phyloP scores from a whole-genome alignment of 1,140 invertebrate genomes.

The Harpegnathos saltator region DNA sequence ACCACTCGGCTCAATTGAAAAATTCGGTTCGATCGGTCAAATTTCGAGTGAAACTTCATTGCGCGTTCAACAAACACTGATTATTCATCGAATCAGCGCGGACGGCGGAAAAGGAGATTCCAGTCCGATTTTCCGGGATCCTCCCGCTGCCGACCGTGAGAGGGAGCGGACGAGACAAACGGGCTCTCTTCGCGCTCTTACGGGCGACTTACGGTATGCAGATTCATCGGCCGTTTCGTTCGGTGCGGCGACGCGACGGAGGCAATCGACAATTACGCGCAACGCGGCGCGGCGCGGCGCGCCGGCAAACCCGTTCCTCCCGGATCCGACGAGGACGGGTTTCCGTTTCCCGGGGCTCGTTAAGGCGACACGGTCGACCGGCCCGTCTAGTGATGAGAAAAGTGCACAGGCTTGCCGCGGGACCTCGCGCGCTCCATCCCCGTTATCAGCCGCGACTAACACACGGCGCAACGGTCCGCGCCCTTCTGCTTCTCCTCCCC shows the following conservation, averaged over 20 bases:
- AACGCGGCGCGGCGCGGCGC: too few relatives aligned
- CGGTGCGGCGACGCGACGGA: constrained; percentile 24
- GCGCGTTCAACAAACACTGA: too few relatives aligned
- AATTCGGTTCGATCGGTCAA: too few relatives aligned
- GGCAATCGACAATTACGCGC: constrained; percentile 60
- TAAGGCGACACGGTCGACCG: constrained; percentile 68
- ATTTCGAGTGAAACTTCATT: too few relatives aligned
- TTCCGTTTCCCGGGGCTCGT: constrained; percentile 78
- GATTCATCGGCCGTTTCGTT: constrained; percentile 58
- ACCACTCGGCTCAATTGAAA: too few relatives aligned
- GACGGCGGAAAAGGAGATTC: too few relatives aligned
- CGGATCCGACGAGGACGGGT: constrained; percentile 75
- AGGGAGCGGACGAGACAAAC: constrained; percentile 8
- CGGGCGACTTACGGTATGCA: constrained; percentile 57
- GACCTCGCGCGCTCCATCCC: constrained; percentile 65
- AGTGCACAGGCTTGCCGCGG: constrained; percentile 67
- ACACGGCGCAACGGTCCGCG: too few relatives aligned
- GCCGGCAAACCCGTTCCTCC: constrained; percentile 73
- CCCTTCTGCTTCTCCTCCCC: too few relatives aligned
- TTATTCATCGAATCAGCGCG: too few relatives aligned
- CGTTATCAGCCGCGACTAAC: not conserved
- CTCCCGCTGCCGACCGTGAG: not conserved
- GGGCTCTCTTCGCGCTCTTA: not conserved
- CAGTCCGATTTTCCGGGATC: constrained; percentile 17
- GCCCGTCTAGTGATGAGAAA: constrained; percentile 67